Percentiles rank a stretch among this genome's conserved stretches.
Evolutionary conservation across 2,113 vertebrate genomes (phyloP).

Genomic region (Cyprinodon brontotheroides): DNA sequence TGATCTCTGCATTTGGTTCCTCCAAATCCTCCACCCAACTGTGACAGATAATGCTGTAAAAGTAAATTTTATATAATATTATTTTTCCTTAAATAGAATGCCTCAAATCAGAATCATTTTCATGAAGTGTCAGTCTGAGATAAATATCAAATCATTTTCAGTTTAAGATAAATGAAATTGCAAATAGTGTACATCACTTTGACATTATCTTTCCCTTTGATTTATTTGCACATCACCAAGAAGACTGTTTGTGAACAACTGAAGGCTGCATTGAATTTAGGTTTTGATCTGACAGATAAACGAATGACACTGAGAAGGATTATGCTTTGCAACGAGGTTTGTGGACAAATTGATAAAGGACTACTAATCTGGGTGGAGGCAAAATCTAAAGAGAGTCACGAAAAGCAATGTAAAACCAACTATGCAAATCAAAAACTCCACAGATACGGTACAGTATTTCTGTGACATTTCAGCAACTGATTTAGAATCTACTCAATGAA

Average conservation of each 20-base stretch:
- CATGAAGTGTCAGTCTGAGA: neutral
- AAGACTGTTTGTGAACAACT: slow-evolving; percentile 50
- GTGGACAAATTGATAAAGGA: slow-evolving; percentile 27
- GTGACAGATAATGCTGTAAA: no score
- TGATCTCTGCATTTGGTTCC: no score
- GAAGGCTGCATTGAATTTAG: slow-evolving; percentile 31
- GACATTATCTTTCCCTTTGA: slow-evolving; percentile 65
- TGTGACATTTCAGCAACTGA: slow-evolving; percentile 5
- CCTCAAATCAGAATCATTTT: neutral
- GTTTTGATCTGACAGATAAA: slow-evolving; percentile 51
- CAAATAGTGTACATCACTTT: slow-evolving; percentile 40
- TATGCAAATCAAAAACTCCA: neutral
- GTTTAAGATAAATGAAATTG: slow-evolving; percentile 23
- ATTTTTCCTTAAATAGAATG: no score
- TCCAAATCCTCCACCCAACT: no score
- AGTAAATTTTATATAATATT: no score
- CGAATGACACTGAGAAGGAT: slow-evolving; percentile 28
- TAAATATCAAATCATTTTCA: slow-evolving; percentile 22
- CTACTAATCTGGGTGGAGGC: neutral
- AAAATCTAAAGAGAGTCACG: neutral
- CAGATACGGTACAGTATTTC: neutral
- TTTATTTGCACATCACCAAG: slow-evolving; percentile 57
- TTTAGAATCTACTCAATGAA: slow-evolving; percentile 5
- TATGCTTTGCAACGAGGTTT: slow-evolving; percentile 5
- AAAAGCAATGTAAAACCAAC: neutral